These are phyloP conservation scores for Anableps anableps DNA, from an alignment of 2,797 vertebrate species.

Conservation along the genomic window DNA sequence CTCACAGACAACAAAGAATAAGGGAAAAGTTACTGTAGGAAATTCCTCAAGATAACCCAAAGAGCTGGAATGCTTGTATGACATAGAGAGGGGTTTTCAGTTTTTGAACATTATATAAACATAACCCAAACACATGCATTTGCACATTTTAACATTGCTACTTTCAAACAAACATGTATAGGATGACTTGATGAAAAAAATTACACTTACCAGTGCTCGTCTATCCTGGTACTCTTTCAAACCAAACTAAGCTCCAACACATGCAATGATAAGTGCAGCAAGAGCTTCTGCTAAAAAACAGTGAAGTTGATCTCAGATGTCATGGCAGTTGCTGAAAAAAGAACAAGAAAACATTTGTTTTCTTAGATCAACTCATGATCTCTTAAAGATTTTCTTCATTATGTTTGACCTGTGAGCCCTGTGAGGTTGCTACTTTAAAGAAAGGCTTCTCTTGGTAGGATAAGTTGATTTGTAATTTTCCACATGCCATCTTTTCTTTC, in stretches of 20 bases:
- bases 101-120: conserved; percentile 20
- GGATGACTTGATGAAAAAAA: conserved; percentile 49
- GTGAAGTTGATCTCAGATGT: conserved; percentile 11
- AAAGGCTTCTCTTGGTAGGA: background rate
- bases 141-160: conserved; percentile 10
- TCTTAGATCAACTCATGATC: conserved; percentile 25
- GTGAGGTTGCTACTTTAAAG: background rate
- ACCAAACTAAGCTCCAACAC: conserved; percentile 53
- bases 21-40: background rate
- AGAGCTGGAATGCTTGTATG: background rate
- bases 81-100: conserved; percentile 18
- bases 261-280: conserved; percentile 51
- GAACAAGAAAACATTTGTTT: conserved; percentile 12
- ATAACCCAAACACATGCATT: conserved; percentile 1
- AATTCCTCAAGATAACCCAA: background rate
- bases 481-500: background rate
- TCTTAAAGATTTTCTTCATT: conserved; percentile 24
- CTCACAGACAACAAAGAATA: background rate
- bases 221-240: conserved; percentile 61
- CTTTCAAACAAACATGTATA: conserved; percentile 15
- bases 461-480: background rate
- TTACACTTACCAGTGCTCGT: conserved; percentile 52
- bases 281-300: conserved; percentile 32
- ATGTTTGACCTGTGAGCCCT: conserved; percentile 6
- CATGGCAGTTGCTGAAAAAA: conserved; percentile 19